Evolutionary conservation across 2,797 vertebrate genomes (phyloP).

Genomic region (Corythornis leucogaster): DNA sequence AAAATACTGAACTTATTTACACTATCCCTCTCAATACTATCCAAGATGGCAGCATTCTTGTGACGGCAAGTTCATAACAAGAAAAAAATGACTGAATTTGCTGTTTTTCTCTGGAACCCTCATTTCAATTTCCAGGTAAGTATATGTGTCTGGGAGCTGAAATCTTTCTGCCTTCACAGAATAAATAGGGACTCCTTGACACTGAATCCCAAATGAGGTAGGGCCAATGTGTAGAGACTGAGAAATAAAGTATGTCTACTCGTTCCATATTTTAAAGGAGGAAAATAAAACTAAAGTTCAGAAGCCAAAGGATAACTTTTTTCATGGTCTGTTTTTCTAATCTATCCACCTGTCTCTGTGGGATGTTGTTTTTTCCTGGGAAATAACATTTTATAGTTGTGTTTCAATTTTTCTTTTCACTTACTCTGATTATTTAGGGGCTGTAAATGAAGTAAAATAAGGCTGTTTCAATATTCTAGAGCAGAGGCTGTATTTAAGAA

Average conservation of each 20-base stretch:
- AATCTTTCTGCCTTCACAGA: not conserved
- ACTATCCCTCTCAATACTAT: not conserved
- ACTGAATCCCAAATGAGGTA: not conserved
- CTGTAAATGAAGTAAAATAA: conserved; percentile 45
- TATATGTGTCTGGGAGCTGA: not conserved
- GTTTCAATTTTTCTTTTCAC: not conserved
- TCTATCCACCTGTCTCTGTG: not conserved
- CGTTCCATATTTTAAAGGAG: not conserved
- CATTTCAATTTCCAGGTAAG: conserved; percentile 7
- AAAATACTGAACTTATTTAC: not conserved
- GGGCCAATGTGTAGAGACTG: not conserved
- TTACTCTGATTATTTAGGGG: not conserved
- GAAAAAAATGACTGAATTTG: not conserved
- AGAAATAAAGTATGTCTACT: not conserved
- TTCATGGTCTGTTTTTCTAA: not conserved
- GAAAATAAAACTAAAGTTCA: not conserved
- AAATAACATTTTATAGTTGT: not conserved
- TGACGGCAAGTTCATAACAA: not conserved
- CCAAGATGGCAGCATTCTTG: not conserved
- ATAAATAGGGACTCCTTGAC: not conserved
- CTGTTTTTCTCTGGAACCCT: not conserved
- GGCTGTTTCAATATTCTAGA: conserved; percentile 10
- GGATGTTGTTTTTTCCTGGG: not conserved
- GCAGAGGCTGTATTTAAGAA: conserved; percentile 47
- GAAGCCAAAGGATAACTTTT: not conserved